Conservation (phyloP, 2,888 invertebrate species). For the Agrochola macilenta region DNA sequence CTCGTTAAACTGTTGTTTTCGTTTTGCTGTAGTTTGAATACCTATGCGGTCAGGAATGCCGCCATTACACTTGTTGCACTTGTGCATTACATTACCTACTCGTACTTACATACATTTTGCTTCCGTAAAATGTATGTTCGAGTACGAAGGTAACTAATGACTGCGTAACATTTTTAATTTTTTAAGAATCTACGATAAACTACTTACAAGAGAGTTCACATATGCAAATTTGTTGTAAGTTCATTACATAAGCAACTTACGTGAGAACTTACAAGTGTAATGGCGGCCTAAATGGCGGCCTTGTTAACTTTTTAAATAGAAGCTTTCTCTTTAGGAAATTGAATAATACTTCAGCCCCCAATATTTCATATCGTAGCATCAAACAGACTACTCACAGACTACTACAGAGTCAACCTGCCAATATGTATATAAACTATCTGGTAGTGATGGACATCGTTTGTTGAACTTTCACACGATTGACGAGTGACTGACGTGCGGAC, state of each 20-base stretch:
- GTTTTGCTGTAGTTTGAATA: background rate
- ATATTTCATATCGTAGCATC: background rate
- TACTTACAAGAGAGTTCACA: too few relatives aligned
- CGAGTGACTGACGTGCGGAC: background rate
- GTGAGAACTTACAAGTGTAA: too few relatives aligned
- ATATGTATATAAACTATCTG: constrained; percentile 4
- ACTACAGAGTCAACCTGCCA: background rate
- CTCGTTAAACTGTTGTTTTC: background rate
- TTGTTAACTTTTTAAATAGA: background rate
- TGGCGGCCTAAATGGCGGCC: too few relatives aligned
- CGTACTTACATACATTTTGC: too few relatives aligned
- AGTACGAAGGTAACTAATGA: too few relatives aligned
- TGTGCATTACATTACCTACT: too few relatives aligned
- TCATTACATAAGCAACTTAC: too few relatives aligned
- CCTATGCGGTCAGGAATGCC: background rate
- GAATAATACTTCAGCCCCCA: background rate
- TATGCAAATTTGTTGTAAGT: too few relatives aligned
- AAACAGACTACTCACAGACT: too few relatives aligned
- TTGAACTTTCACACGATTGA: background rate
- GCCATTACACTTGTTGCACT: background rate
- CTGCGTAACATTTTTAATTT: too few relatives aligned
- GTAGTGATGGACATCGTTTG: background rate
- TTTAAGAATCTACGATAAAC: too few relatives aligned
- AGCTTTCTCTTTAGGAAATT: background rate
- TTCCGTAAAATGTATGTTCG: too few relatives aligned